Conservation (phyloP, 2,113 vertebrate species). For the Polypterus senegalus region DNA sequence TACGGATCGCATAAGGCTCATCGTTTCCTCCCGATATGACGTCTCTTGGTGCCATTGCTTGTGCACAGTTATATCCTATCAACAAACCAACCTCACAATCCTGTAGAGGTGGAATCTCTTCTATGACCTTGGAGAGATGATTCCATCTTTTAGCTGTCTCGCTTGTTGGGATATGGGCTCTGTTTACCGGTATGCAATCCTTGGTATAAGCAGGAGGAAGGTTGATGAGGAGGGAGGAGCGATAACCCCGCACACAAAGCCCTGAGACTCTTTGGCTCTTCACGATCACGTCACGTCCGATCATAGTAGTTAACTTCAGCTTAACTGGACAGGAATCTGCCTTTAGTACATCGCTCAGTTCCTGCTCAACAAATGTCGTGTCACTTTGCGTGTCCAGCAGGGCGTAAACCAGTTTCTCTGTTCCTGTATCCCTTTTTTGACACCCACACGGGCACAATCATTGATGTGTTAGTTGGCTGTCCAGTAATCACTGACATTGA, state of each 20-base stretch:
- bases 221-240: constrained; percentile 15
- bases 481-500: too few relatives aligned
- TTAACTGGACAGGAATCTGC: not conserved
- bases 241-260: constrained; percentile 15
- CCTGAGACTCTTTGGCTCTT: constrained; percentile 8
- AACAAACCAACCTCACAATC: constrained; percentile 17
- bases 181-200: constrained; percentile 17
- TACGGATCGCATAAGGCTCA: constrained; percentile 9
- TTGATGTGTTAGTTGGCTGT: too few relatives aligned
- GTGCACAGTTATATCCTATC: constrained; percentile 16
- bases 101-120: constrained; percentile 6
- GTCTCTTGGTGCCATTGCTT: constrained; percentile 17
- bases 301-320: constrained; percentile 18
- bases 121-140: constrained; percentile 17
- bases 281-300: constrained; percentile 12
- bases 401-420: too few relatives aligned
- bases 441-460: too few relatives aligned
- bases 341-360: too few relatives aligned
- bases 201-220: constrained; percentile 12
- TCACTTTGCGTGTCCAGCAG: too few relatives aligned
- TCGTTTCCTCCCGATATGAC: constrained; percentile 5
- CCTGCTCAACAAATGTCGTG: too few relatives aligned
- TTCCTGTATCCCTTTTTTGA: too few relatives aligned
- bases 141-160: constrained; percentile 16
- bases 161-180: constrained; percentile 13